Evolutionary conservation across 2,113 vertebrate genomes (phyloP).

Genomic region (Ranitomeya imitator): DNA sequence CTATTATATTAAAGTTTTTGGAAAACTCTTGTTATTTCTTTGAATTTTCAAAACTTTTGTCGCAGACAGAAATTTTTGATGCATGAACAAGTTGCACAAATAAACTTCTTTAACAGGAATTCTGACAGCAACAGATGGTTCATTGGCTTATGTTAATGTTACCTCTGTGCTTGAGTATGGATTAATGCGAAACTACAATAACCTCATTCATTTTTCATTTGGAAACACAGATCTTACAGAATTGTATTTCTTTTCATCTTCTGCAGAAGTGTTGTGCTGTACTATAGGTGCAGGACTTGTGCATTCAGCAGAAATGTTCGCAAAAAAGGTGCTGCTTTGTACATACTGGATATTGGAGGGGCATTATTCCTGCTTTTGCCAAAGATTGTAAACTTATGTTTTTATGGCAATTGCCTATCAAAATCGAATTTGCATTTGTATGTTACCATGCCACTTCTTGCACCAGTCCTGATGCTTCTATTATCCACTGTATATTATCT

Average conservation of each 20-base stretch:
- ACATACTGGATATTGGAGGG: not conserved
- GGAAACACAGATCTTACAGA: conserved; percentile 30
- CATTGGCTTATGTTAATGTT: conserved; percentile 26
- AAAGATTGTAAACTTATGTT: not conserved
- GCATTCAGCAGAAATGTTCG: not conserved
- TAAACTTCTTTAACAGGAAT: not conserved
- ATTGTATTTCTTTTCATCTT: conserved; percentile 17
- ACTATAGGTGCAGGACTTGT: not conserved
- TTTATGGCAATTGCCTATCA: not conserved
- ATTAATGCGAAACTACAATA: conserved; percentile 13
- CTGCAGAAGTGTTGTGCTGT: not conserved
- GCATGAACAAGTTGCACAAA: not conserved
- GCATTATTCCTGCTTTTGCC: not conserved
- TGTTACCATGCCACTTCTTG: not conserved
- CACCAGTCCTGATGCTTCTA: not conserved
- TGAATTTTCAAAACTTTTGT: not conserved
- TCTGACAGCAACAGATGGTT: not conserved
- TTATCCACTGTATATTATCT: not conserved
- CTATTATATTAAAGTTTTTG: too few relatives aligned
- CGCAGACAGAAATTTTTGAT: not conserved
- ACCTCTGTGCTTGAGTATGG: not conserved
- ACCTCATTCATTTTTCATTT: conserved; percentile 25
- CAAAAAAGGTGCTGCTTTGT: not conserved
- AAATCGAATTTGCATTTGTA: not conserved
- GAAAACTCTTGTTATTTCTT: not conserved